These are phyloP conservation scores for Eupithecia inturbata DNA, from an alignment of 2,888 invertebrate species.

Conservation along the genomic window DNA sequence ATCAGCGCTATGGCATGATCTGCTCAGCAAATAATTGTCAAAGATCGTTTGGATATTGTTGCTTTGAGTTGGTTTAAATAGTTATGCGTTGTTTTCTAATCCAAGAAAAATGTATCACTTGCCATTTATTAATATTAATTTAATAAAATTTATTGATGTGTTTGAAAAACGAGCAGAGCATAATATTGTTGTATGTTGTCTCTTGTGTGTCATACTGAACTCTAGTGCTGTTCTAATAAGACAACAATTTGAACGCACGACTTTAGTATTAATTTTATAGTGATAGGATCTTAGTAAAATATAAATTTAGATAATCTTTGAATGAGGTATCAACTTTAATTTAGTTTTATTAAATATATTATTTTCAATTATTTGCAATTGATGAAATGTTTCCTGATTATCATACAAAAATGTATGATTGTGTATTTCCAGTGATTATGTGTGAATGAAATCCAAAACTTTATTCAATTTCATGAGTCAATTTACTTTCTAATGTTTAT, in stretches of 20 bases:
- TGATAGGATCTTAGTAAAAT: constrained; percentile 12
- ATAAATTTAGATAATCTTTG: constrained; percentile 1
- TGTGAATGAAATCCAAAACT: constrained; percentile 11
- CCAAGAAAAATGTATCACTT: background rate
- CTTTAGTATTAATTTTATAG: constrained; percentile 14
- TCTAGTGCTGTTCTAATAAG: constrained; percentile 14
- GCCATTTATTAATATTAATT: background rate
- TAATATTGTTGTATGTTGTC: background rate
- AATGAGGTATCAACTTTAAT: constrained; percentile 14
- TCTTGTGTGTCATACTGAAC: constrained; percentile 13
- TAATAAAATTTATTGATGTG: background rate
- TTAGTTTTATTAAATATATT: constrained; percentile 15
- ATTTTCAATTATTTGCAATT: constrained; percentile 13
- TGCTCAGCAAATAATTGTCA: background rate
- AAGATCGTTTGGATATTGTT: background rate
- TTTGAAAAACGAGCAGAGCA: background rate
- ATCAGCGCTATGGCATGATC: background rate
- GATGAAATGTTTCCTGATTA: background rate
- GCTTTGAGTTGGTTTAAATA: background rate
- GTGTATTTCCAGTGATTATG: constrained; percentile 17
- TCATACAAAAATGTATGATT: background rate
- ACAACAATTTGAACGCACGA: constrained; percentile 12
- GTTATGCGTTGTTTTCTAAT: background rate
- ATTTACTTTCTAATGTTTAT: constrained; percentile 13
- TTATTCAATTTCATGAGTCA: constrained; percentile 14